A percentile compares a stretch with the other conserved stretches of the same genome.
Conservation (phyloP, 2,113 vertebrate species). For the Dipodomys merriami region DNA sequence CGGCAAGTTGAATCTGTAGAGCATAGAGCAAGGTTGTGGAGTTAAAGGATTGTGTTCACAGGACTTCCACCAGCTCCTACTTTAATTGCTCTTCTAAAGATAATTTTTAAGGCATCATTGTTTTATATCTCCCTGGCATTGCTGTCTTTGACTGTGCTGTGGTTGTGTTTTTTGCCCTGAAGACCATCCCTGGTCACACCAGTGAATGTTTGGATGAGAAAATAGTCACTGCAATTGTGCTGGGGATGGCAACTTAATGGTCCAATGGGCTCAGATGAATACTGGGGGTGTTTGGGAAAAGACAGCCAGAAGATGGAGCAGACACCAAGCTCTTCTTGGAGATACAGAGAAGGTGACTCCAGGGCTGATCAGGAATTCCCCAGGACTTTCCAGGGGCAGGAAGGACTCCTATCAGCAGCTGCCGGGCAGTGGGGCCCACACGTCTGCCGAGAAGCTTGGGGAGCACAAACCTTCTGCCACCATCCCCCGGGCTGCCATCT, state of each 20-base stretch:
- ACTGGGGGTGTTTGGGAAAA: not conserved
- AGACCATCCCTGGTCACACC: fast-evolving
- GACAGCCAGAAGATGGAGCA: not conserved
- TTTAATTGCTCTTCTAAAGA: too few relatives aligned
- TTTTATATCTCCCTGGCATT: not conserved
- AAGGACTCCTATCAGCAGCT: not conserved
- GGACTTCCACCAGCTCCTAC: too few relatives aligned
- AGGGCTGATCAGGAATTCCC: not conserved
- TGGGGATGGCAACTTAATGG: not conserved
- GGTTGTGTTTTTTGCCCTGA: not conserved
- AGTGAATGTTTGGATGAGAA: not conserved
- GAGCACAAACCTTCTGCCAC: not conserved
- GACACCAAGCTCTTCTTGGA: not conserved
- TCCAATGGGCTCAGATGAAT: too few relatives aligned
- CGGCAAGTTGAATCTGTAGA: not conserved
- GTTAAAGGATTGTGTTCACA: not conserved
- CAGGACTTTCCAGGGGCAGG: not conserved
- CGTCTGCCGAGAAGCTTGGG: fast-evolving
- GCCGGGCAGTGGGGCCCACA: not conserved
- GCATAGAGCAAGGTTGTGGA: not conserved
- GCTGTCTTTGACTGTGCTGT: not conserved
- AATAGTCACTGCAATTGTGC: not conserved
- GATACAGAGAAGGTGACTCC: not conserved
- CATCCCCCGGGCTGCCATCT: too few relatives aligned
- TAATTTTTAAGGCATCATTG: not conserved